phyloP scores from a whole-genome alignment of 2,888 invertebrate species.

The Rhamphomyia laevipes region DNA sequence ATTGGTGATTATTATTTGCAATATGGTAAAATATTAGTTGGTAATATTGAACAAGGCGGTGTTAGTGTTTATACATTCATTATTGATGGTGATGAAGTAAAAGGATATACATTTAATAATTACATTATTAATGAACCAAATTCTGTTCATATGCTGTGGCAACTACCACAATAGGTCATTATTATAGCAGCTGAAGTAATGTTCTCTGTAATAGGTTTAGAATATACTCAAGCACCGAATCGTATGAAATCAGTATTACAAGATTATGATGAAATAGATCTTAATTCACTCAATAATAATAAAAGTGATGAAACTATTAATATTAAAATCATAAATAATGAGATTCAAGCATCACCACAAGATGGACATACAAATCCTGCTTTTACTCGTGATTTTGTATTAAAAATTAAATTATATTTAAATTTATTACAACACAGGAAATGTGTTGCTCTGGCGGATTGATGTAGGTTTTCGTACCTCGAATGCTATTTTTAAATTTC shows the following conservation, averaged over 20 bases:
- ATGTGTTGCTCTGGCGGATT: no score
- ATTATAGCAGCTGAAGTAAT: constrained; percentile 91
- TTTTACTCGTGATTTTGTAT: no score
- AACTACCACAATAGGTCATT: constrained; percentile 84
- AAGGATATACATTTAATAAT: constrained; percentile 21
- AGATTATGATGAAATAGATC: constrained; percentile 38
- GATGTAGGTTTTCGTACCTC: no score
- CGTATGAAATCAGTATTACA: constrained; percentile 92
- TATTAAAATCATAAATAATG: no score
- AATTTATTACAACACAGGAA: no score
- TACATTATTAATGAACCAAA: constrained; percentile 48
- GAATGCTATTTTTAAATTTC: no score
- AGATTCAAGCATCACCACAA: no score
- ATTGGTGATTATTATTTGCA: constrained; percentile 37
- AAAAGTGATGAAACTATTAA: no score
- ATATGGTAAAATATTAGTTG: constrained; percentile 29
- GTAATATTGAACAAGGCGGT: constrained; percentile 44
- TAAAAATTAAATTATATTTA: no score
- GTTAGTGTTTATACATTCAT: constrained; percentile 54
- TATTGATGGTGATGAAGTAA: constrained; percentile 34
- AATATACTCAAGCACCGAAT: constrained; percentile 85
- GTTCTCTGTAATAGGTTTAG: constrained; percentile 90
- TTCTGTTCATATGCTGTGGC: constrained; percentile 60
- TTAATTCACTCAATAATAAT: no score
- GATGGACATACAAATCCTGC: no score